Percentiles rank a stretch among this genome's conserved stretches.
Conservation (phyloP, 2,888 invertebrate species). For the Drosophila macrospina region DNA sequence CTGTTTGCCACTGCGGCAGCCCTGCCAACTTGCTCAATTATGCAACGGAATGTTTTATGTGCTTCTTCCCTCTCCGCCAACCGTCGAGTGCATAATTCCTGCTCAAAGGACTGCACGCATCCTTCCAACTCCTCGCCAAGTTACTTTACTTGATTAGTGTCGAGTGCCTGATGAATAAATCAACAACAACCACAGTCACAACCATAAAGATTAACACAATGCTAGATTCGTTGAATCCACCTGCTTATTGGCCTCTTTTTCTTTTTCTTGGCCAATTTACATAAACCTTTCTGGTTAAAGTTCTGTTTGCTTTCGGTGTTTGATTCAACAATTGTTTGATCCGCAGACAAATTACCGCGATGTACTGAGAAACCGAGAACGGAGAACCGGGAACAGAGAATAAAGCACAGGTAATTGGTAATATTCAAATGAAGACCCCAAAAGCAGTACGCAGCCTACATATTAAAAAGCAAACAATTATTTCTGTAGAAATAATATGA, state of each 20-base stretch:
- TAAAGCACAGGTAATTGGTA: constrained; percentile 31
- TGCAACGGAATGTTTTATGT: constrained; percentile 83
- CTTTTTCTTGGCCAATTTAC: constrained; percentile 41
- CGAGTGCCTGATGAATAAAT: constrained; percentile 74
- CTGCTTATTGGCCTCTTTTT: constrained; percentile 30
- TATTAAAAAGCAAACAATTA: constrained; percentile 50
- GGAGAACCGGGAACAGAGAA: background rate
- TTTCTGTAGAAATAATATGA: constrained; percentile 3
- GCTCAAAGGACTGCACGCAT: constrained; percentile 56
- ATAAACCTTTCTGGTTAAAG: constrained; percentile 46
- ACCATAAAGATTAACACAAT: constrained; percentile 52
- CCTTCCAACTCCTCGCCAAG: constrained; percentile 23
- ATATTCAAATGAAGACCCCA: constrained; percentile 60
- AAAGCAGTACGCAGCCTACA: constrained; percentile 49
- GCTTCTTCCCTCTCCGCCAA: constrained; percentile 21
- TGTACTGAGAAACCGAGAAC: constrained; percentile 16
- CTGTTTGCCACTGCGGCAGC: constrained; percentile 13
- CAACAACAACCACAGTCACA: constrained; percentile 55
- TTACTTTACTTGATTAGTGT: constrained; percentile 79
- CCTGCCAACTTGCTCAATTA: constrained; percentile 80
- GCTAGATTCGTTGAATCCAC: constrained; percentile 21
- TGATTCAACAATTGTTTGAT: constrained; percentile 63
- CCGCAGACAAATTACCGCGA: constrained; percentile 62
- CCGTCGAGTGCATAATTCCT: constrained; percentile 69
- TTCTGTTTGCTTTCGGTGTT: constrained; percentile 17